Base-by-base conservation (phyloP, 2,888 invertebrate species). In the Prosapia bicincta region DNA sequence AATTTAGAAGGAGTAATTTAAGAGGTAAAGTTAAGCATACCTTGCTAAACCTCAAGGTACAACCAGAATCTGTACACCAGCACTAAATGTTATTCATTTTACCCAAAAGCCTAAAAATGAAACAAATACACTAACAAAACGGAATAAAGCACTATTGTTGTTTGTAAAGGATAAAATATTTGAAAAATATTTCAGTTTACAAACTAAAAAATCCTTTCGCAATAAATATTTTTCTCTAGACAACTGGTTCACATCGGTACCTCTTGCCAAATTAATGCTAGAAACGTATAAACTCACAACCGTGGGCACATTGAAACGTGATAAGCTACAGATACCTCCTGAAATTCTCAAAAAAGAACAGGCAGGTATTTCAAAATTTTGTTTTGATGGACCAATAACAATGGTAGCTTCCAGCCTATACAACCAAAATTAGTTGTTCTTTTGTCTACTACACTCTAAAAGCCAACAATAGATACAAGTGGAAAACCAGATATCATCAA, bases 401-500 rank as follows among this genome's bases (percentile, higher is more conserved):
- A 13, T 71, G 15, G 71, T 71, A 6, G 24, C n/a, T 10, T 43
- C 38, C 26, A 25, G n/a, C 13, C 54, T 54, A 23, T 32, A 71
- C 32, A 26, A 71, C n/a, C 13, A 38, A 26, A 23, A 71, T 20
- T 6, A 43, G 54, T 71, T 38, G 5, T 71, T n/a, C 26, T 71
- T 1, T 25, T 71, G 26, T 54, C 54, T 15, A 43, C 71, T 23
- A 43, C 25, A 13, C 71, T 43, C n/a, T 20, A 43, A 20, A 54
- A 20, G 15, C 6, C 23, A 15, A n/a, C 38, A 13, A 77, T 80
- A 9, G 77, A 78, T 38, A 69, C 66, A 13, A 76, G 77, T n/a
- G 70, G 71, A 1, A 80, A 80, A 74, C 79, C 80, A 3, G 78
- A 78, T 32, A 78, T 81, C 9, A 76, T 82, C 9, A 15, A 76